A percentile compares a stretch with the other conserved stretches of the same genome.
phyloP scores from a whole-genome alignment of 2,888 invertebrate species.

The Drosophila tripunctata region DNA sequence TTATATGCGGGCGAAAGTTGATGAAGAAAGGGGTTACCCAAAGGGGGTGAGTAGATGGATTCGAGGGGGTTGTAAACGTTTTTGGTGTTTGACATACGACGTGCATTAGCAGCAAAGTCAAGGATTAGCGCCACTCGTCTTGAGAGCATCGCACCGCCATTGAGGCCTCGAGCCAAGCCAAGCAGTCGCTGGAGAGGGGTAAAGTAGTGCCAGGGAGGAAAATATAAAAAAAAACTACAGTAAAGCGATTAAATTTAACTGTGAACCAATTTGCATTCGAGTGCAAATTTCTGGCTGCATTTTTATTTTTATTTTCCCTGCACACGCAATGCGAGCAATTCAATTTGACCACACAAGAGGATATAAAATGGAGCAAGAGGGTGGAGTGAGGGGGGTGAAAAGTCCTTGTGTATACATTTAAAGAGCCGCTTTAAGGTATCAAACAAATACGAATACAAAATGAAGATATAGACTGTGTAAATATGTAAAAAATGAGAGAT shows the following conservation, averaged over 20 bases:
- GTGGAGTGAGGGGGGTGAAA: neutral
- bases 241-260: conserved; percentile 66
- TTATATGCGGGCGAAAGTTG: conserved; percentile 18
- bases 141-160: conserved; percentile 51
- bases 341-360: conserved; percentile 63
- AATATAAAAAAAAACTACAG: conserved; percentile 20
- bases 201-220: no score
- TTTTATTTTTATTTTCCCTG: neutral
- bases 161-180: conserved; percentile 24
- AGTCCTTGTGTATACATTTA: conserved; percentile 12
- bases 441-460: conserved; percentile 5
- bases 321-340: conserved; percentile 61
- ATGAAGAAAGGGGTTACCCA: neutral
- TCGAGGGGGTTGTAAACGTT: conserved; percentile 59
- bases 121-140: conserved; percentile 78
- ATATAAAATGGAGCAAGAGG: neutral
- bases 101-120: conserved; percentile 79
- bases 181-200: neutral
- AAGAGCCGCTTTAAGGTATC: conserved; percentile 41
- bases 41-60: neutral
- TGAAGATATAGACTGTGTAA: conserved; percentile 27
- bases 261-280: conserved; percentile 66
- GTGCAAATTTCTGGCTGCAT: conserved; percentile 5
- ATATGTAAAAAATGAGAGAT: no score
- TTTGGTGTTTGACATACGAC: conserved; percentile 79